phyloP scores from a whole-genome alignment of 2,888 invertebrate genomes.

The Physocephala rufipes region DNA sequence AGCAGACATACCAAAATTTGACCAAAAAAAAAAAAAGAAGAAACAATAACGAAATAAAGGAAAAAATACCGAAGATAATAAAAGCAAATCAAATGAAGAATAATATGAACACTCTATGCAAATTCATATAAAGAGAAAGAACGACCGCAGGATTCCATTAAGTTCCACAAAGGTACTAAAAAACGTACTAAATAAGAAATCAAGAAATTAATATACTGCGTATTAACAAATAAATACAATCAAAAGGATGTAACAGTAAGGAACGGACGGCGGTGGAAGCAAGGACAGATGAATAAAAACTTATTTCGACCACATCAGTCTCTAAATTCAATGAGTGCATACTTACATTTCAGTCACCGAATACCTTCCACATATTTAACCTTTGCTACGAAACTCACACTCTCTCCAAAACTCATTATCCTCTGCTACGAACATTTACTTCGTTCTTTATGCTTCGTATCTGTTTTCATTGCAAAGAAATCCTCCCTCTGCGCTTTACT shows the following conservation, averaged over 20 bases:
- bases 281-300: too few relatives aligned
- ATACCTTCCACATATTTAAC: too few relatives aligned
- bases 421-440: too few relatives aligned
- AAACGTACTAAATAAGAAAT: neutral
- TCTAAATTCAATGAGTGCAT: neutral
- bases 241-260: neutral
- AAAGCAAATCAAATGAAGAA: neutral
- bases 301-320: neutral
- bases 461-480: too few relatives aligned
- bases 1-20: neutral
- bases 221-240: neutral
- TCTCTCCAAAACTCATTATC: too few relatives aligned
- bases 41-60: neutral
- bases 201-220: neutral
- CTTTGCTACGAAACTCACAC: too few relatives aligned
- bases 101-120: neutral
- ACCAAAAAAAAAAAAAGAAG: neutral
- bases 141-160: neutral
- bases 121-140: neutral
- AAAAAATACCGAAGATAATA: neutral
- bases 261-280: neutral
- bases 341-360: too few relatives aligned
- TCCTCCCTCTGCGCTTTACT: neutral
- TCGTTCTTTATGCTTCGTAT: too few relatives aligned
- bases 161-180: neutral